Conservation (phyloP, 2,888 invertebrate genomes). For the Noctua comes region DNA sequence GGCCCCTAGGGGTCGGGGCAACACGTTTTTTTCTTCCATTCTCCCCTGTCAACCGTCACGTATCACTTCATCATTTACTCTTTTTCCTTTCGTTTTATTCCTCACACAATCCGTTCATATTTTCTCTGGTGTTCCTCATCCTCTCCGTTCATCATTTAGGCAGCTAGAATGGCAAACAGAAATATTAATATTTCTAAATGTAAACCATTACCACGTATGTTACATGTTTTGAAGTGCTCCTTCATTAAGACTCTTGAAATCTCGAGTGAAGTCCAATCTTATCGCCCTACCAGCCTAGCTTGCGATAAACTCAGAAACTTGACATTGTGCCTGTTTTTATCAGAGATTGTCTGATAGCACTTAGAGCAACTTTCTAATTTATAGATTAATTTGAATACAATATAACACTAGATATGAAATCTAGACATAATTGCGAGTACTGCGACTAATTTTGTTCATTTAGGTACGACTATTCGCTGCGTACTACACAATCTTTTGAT, state of each 20-base stretch:
- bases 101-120: background rate
- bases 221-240: constrained; percentile 19
- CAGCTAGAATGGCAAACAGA: background rate
- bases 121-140: background rate
- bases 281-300: constrained; percentile 31
- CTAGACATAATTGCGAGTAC: constrained; percentile 30
- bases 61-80: too few relatives aligned
- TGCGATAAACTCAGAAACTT: constrained; percentile 47
- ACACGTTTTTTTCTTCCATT: background rate
- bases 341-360: constrained; percentile 34
- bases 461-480: constrained; percentile 8
- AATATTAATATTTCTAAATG: constrained; percentile 1
- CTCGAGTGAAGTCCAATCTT: constrained; percentile 38
- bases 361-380: constrained; percentile 33
- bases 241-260: constrained; percentile 34
- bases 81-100: too few relatives aligned
- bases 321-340: constrained; percentile 52
- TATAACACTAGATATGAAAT: constrained; percentile 29
- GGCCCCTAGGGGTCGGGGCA: background rate
- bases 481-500: constrained; percentile 30
- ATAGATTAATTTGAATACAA: constrained; percentile 48
- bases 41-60: background rate
- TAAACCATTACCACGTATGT: background rate
- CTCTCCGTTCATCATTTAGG: background rate
- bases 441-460: constrained; percentile 28